Evolutionary conservation across 2,113 vertebrate species (phyloP), one percentile per base, ranked within the genome.

Genomic region (Oophaga pumilio): DNA sequence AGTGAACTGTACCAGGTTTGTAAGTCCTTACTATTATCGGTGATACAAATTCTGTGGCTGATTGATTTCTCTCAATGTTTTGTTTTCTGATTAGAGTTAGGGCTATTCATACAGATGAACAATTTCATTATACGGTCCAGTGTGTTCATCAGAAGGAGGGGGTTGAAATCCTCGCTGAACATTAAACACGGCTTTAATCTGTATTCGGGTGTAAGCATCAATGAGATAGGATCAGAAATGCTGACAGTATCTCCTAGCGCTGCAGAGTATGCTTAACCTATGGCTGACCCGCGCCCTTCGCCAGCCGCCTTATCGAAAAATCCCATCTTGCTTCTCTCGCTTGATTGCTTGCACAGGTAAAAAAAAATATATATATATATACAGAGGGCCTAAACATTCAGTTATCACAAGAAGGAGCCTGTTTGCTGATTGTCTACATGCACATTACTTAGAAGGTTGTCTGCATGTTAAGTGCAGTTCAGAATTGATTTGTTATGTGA

Each of bases 121-220:
- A 28, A 50, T 87, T 83, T 83, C 57, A 74, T 87, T 87, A 83
- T 76, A 87, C 79, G 52, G 86, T 82, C 50, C 87, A 52, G 80
- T 8, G 20, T 64, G 57, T 28, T 82, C 26, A 73, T 22, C 50
- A 28, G 53, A 15, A 50, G 33, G n/a, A 8, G 24, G 71, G 57
- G 57, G 6, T 8, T 7, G 22, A 14, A 9, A 52, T 66, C 52
- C 43, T 52, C 43, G 4, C 57, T 52, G 69, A 60, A 76, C 80
- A 83, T 82, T 49, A 76, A 87, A 76, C 69, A 49, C 56, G 6
- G 60, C 50, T 88, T n/a, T 83, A 77, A 88, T 88, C 87, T 24
- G 80, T 77, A 83, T 88, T 88, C 87, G 76, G 87, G 87, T 88
- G 81, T 88, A 88, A 83, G 77, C 87, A 84, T 88, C 80, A 84